Conservation (phyloP, 2,797 vertebrate genomes). For the Micropoecilia bifurca region DNA sequence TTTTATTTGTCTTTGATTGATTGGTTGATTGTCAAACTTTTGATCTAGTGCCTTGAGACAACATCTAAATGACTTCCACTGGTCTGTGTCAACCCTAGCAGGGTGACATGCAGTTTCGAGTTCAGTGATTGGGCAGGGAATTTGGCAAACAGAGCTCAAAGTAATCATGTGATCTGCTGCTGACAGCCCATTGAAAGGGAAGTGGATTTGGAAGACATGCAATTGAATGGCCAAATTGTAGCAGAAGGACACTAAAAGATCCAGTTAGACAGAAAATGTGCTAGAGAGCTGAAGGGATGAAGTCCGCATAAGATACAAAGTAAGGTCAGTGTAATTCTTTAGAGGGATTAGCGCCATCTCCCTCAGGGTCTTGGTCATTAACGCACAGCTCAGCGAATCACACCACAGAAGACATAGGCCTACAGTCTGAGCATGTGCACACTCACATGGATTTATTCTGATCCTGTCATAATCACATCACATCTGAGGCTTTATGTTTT, state of each 20-base stretch:
- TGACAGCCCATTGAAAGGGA: constrained; percentile 41
- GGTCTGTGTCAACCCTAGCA: constrained; percentile 23
- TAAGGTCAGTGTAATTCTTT: constrained; percentile 54
- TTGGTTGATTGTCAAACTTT: neutral
- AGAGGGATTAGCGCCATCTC: constrained; percentile 60
- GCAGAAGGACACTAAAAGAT: constrained; percentile 40
- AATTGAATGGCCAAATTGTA: constrained; percentile 42
- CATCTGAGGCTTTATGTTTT: constrained; percentile 51
- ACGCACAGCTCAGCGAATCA: constrained; percentile 39
- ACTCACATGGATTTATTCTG: constrained; percentile 59
- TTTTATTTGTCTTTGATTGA: neutral
- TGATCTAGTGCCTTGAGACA: constrained; percentile 17
- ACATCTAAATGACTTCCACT: constrained; percentile 22
- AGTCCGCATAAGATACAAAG: constrained; percentile 42
- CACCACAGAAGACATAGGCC: constrained; percentile 21
- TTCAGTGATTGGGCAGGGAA: constrained; percentile 57
- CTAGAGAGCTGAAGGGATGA: constrained; percentile 48
- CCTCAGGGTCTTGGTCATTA: constrained; percentile 47
- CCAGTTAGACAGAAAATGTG: constrained; percentile 34
- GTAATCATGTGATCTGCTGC: constrained; percentile 40
- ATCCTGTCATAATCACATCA: constrained; percentile 62
- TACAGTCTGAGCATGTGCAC: constrained; percentile 30
- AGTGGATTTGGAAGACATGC: constrained; percentile 41
- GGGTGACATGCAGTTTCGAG: constrained; percentile 39
- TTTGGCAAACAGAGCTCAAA: constrained; percentile 44